Evolutionary conservation across 2,113 vertebrate species (phyloP).

Genomic region (Heliornis fulica): DNA sequence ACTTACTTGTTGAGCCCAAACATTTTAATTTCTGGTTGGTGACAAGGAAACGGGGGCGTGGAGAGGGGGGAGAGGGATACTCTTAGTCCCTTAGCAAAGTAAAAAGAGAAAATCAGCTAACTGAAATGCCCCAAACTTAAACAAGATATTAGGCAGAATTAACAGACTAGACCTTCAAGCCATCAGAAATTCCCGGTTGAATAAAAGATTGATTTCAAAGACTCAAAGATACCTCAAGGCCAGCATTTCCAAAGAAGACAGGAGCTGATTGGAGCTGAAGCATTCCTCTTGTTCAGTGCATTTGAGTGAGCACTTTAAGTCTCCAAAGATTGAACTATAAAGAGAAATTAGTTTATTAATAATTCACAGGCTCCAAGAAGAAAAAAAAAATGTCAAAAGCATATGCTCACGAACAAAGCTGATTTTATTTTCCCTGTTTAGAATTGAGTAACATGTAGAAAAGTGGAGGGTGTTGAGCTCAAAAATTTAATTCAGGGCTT

Average conservation of each 20-base stretch:
- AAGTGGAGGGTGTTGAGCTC: slow-evolving; percentile 45
- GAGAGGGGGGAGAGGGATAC: not conserved
- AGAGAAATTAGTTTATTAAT: slow-evolving; percentile 86
- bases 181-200: slow-evolving; percentile 72
- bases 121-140: slow-evolving; percentile 53
- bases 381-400: slow-evolving; percentile 81
- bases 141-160: slow-evolving; percentile 74
- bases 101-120: slow-evolving; percentile 24
- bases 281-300: slow-evolving; percentile 69
- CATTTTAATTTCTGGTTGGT: not conserved
- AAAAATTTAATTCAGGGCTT: slow-evolving; percentile 72
- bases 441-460: slow-evolving; percentile 62
- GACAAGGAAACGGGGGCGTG: not conserved
- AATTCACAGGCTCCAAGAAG: slow-evolving; percentile 79
- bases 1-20: not conserved
- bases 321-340: slow-evolving; percentile 84
- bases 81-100: not conserved
- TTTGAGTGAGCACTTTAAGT: slow-evolving; percentile 80
- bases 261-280: slow-evolving; percentile 73
- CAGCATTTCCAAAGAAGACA: slow-evolving; percentile 68
- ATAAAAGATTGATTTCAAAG: slow-evolving; percentile 80
- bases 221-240: slow-evolving; percentile 75
- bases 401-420: slow-evolving; percentile 77
- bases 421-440: slow-evolving; percentile 77
- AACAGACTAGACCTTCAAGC: slow-evolving; percentile 66